Percentiles rank a stretch among this genome's conserved stretches.
phyloP scores from a whole-genome alignment of 2,888 invertebrate genomes.

The Rotaria macrura region DNA sequence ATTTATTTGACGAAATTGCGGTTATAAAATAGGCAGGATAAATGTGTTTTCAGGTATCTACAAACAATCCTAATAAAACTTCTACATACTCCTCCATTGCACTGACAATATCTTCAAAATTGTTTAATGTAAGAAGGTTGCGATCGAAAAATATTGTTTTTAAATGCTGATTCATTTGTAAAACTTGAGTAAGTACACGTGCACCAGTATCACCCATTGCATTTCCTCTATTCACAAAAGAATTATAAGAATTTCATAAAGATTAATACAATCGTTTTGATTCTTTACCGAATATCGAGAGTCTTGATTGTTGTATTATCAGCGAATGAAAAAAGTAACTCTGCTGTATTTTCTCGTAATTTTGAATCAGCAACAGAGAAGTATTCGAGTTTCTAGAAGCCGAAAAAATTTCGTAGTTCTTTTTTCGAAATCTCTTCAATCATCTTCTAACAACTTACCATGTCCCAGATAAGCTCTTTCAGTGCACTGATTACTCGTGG shows the following conservation, averaged over 20 bases:
- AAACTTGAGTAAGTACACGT: slow-evolving; percentile 77
- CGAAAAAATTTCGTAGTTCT: too few species aligned
- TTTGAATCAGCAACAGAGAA: neutral
- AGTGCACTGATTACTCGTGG: neutral
- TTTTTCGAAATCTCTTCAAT: neutral
- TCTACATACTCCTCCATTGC: slow-evolving; percentile 64
- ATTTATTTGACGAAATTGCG: too few species aligned
- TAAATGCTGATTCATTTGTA: slow-evolving; percentile 81
- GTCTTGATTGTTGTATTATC: slow-evolving; percentile 67
- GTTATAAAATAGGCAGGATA: too few species aligned
- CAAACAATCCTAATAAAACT: neutral
- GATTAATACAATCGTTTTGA: too few species aligned
- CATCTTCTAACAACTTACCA: neutral
- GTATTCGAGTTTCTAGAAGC: neutral
- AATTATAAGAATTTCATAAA: neutral
- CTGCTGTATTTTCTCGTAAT: neutral
- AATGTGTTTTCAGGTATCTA: too few species aligned
- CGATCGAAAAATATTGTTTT: slow-evolving; percentile 75
- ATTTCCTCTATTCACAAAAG: slow-evolving; percentile 44
- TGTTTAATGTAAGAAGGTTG: slow-evolving; percentile 76
- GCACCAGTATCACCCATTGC: slow-evolving; percentile 76
- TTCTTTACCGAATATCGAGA: slow-evolving; percentile 56
- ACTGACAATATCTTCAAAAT: slow-evolving; percentile 76
- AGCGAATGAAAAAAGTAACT: slow-evolving; percentile 58
- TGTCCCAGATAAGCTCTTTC: neutral